Evolutionary conservation across 2,888 invertebrate genomes (phyloP).

Genomic region (Stegophylla sp.): DNA sequence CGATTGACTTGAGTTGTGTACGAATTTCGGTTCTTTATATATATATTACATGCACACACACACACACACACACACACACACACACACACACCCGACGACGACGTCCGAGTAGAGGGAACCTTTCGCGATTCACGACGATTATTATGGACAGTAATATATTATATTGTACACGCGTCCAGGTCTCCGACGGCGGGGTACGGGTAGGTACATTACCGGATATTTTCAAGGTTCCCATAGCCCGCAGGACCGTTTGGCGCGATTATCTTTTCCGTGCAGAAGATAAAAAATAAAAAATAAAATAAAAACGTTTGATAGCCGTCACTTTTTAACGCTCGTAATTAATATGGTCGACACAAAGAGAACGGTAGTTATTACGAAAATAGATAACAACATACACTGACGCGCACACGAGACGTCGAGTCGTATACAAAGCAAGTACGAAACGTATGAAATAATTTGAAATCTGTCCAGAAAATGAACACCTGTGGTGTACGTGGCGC

Average conservation of each 20-base stretch:
- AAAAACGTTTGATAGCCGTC: neutral
- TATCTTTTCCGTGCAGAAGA: neutral
- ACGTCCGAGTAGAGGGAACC: constrained; percentile 32
- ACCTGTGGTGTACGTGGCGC: neutral
- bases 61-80: no score
- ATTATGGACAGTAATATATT: neutral
- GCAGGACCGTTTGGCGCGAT: neutral
- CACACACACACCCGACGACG: neutral
- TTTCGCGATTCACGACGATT: neutral
- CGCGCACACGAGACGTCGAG: neutral
- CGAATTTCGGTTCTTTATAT: neutral
- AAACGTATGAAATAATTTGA: neutral
- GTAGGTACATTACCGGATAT: constrained; percentile 16
- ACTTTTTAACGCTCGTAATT: neutral
- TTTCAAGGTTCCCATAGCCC: constrained; percentile 29
- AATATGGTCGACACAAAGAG: neutral
- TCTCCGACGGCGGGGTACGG: no score
- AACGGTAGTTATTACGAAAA: constrained; percentile 2
- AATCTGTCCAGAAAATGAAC: neutral
- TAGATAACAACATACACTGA: neutral
- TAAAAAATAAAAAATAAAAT: neutral
- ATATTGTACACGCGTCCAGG: constrained; percentile 3
- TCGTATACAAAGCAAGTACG: no score
- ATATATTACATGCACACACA: no score
- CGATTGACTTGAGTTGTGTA: neutral